Base-by-base conservation (phyloP, 1,140 invertebrate species). In the Grapholita molesta region DNA sequence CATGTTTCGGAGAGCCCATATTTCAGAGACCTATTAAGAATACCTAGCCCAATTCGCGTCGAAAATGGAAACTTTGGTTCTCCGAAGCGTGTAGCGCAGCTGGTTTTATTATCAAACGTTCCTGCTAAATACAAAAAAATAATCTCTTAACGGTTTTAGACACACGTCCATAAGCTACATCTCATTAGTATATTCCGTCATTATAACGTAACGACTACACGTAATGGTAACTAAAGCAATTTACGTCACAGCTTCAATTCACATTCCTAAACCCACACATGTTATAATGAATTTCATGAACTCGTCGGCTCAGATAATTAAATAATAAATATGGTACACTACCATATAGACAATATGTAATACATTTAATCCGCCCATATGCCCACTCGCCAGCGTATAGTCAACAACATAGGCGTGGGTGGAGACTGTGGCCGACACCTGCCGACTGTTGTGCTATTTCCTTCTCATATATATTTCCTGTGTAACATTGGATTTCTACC, bases 311-410 rank as follows among this genome's bases (percentile, higher is more conserved):
- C 7, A 21, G 5, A 57, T 57, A 24, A 57, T 24, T 61, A 28
- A 61, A 57, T 53, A 53, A 53, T 53, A 53, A 53, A 53, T 53
- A 53, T 53, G 18, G 25, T 32, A 28, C 55, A 28, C 30, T 30
- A 28, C 55, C 55, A 61, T 61, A 61, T 61, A 61, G 5, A 61
- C 28, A 61, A 28, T 28, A 61, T 61, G 24, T 15, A 61, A 15
- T 32, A n/a, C 25, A 61, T 61, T 30, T 28, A 61, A 25, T n/a
- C 23, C 55, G 55, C 55, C 55, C 55, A 61, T 61, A 61, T 61
- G 24, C 55, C 55, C 55, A 61, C 55, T 61, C 55, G 55, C n/a
- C 18, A 12, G 25, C 5, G n/a, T 8, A 25, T 30, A 61, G 55
- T 30, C 12, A 61, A 61, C 55, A 61, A 61, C 25, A n/a, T 25